A percentile compares a stretch with the other conserved stretches of the same genome.
Evolutionary conservation across 2,113 vertebrate species (phyloP).

Genomic region (Todiramphus saurophagus): DNA sequence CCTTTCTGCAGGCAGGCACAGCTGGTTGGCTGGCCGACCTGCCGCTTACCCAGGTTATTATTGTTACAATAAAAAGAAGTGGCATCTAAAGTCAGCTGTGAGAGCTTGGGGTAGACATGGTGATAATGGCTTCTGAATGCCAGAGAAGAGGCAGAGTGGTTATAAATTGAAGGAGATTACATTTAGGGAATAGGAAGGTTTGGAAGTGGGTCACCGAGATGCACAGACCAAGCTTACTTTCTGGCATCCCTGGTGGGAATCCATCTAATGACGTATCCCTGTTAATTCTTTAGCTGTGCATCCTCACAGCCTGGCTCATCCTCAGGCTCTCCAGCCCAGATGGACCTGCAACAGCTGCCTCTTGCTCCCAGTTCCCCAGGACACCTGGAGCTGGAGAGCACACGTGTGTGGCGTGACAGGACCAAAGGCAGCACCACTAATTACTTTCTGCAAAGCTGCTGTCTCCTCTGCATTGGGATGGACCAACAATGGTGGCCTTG

Average conservation of each 20-base stretch:
- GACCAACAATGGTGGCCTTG: background rate
- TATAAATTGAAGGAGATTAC: background rate
- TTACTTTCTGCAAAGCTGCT: background rate
- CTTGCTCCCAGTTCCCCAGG: background rate
- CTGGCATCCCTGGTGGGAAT: background rate
- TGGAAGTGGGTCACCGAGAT: background rate
- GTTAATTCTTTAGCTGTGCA: background rate
- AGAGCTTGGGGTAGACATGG: background rate
- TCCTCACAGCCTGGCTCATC: background rate
- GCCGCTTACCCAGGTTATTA: background rate
- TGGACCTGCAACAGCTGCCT: constrained; percentile 35
- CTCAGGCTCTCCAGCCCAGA: background rate
- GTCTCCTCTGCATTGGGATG: background rate
- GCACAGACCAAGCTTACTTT: background rate
- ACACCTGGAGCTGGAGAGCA: background rate
- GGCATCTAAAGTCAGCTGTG: background rate
- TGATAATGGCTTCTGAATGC: background rate
- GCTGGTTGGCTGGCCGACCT: background rate
- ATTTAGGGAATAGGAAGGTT: background rate
- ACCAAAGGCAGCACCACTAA: background rate
- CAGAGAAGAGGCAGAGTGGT: background rate
- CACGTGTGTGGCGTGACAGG: background rate
- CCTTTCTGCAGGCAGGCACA: background rate
- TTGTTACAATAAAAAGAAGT: background rate
- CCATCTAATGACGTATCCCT: background rate